Base-by-base conservation (phyloP, 2,797 vertebrate species). In the Lepilemur ruficaudatus region DNA sequence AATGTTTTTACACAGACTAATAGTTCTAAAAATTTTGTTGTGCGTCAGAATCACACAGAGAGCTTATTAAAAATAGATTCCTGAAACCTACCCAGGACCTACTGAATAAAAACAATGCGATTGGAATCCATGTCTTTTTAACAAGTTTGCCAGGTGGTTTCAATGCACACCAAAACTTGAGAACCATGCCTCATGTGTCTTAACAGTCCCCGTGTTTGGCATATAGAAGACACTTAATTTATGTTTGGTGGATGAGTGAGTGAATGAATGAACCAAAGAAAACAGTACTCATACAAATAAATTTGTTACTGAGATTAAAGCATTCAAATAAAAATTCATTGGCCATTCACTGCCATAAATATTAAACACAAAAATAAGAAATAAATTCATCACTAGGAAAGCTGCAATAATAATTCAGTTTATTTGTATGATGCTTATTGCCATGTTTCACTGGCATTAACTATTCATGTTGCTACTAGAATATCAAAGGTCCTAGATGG, bases 311-410 rank as follows among this genome's bases (percentile, higher is more conserved):
- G 32, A 91, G 46, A 89, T 11, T 55, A 61, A 83, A 84, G 28
- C 30, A 78, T 41, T 91, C 91, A 94, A 96, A 70, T 65, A 65
- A 91, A 93, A 75, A 57, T 41, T 73, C 8, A 43, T 35, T 96
- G 25, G 30, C 23, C 35, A 79, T 86, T 78, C 94, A 79, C 2
- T 57, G 32, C 23, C 50, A 80, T 28, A 80, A 88, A 82, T 69
- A 94, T 38, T 65, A 88, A 93, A 84, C 50, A 63, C 23, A 91
- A 76, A 75, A 84, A 73, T 15, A 57, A 87, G 61, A 91, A 81
- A 55, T 82, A 69, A 80, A 75, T 52, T 57, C 22, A 72, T 88
- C 48, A 18, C 35, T 41, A 57, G 78, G 50, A 84, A 90, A 59
- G 46, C 28, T 28, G 17, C 14, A 57, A 43, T 57, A 15, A 67